Conservation (phyloP, 1,140 invertebrate genomes). For the Venustaconcha ellipsiformis region DNA sequence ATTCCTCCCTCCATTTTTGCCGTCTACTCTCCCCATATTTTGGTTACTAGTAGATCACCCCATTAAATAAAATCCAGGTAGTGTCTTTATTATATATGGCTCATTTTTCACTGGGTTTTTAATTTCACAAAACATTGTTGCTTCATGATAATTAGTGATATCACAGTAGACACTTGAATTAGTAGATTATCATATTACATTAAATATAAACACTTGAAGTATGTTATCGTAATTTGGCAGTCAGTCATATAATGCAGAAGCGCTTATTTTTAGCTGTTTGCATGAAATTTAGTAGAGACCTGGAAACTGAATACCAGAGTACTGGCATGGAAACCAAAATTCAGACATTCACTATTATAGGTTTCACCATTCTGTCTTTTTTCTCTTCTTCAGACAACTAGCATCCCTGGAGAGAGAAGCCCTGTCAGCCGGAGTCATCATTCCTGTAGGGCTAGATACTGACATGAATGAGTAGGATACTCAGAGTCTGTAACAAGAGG, state of each 20-base stretch:
- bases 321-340: background rate
- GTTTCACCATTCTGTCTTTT: background rate
- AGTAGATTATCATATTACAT: background rate
- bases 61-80: no score
- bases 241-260: background rate
- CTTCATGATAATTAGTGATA: background rate
- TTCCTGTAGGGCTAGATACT: constrained; percentile 42
- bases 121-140: no score
- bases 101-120: no score
- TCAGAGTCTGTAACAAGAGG: no score
- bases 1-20: no score
- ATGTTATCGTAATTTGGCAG: background rate
- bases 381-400: constrained; percentile 56
- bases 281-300: background rate
- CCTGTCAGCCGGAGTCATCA: constrained; percentile 50
- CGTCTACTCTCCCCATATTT: no score
- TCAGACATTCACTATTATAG: background rate
- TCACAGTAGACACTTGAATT: no score
- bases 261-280: background rate
- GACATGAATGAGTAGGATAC: constrained; percentile 9
- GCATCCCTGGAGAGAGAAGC: constrained; percentile 63
- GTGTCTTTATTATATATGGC: no score
- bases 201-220: background rate
- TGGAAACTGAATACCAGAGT: background rate
- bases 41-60: no score